Evolutionary conservation across 2,888 invertebrate species (phyloP), one percentile per base, ranked within the genome.

Genomic region (Agrotis clavis): DNA sequence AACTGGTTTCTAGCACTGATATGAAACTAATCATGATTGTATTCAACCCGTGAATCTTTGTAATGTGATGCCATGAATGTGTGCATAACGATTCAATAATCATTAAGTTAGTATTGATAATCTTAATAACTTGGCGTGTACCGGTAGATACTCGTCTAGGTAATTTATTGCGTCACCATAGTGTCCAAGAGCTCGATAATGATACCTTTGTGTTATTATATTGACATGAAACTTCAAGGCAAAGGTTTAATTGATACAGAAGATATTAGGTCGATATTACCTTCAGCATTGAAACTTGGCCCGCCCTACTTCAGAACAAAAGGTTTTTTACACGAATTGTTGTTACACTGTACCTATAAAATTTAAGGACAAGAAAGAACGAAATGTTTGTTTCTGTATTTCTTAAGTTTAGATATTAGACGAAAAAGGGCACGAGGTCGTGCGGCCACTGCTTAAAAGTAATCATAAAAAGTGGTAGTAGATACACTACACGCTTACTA

Each of bases 221-320:
- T 74, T 85, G 83, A 82, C 80, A 79, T 72, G 67, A 77, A 79
- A 83, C 77, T 80, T 80, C 83, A 87, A 87, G 86, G 84, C 63
- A 73, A 83, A 74, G 62, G 48, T 70, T 67, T 80, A 69, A 71
- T 77, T 81, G 70, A 71, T 79, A 86, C 70, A 82, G 74, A 86
- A 84, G 82, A 84, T 79, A 76, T 82, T 83, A 83, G 74, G 76
- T 85, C 77, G 79, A 80, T 75, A 74, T 83, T 64, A 82, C 84
- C 68, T 81, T 72, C 76, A 78, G 67, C 86, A 86, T 85, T 78
- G 86, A 83, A 84, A 86, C 82, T 67, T 83, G 81, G 82, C 80
- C 84, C 87, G 87, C 86, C 87, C 86, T 88, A 87, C 77, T 85
- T 88, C 81, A 59, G 65, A 83, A 88, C 81, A 85, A 85, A 85